Evolutionary conservation across 2,113 vertebrate genomes (phyloP).

Genomic region (Passer domesticus): DNA sequence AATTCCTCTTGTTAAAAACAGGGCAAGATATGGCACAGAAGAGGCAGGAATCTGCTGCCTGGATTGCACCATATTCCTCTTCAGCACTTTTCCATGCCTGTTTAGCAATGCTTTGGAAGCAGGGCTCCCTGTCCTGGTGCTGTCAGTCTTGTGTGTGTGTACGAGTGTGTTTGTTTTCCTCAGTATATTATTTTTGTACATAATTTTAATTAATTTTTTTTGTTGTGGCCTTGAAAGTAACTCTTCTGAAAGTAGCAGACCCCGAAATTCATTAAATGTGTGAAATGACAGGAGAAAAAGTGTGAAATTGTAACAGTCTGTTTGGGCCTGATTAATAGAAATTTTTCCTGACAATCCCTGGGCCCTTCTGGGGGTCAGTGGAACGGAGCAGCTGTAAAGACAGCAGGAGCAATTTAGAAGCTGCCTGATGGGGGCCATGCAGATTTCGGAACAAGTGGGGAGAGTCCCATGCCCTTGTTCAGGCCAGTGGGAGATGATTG

Average conservation of each 20-base stretch:
- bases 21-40: neutral
- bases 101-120: neutral
- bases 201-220: constrained; percentile 21
- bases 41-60: neutral
- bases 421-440: constrained; percentile 57
- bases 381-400: constrained; percentile 83
- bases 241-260: constrained; percentile 72
- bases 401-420: constrained; percentile 79
- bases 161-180: neutral
- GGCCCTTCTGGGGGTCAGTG: constrained; percentile 80
- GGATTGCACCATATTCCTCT: neutral
- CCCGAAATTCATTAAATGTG: constrained; percentile 78
- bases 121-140: constrained; percentile 6
- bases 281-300: constrained; percentile 79
- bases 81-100: neutral
- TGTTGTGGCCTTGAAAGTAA: constrained; percentile 39
- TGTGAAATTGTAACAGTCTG: constrained; percentile 84
- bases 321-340: constrained; percentile 84
- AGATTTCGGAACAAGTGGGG: constrained; percentile 70
- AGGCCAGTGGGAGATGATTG: constrained; percentile 46
- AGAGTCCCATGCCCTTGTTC: constrained; percentile 68
- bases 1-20: neutral
- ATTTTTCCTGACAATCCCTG: constrained; percentile 75
- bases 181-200: neutral
- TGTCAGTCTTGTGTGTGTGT: neutral